Conservation (phyloP, 2,888 invertebrate species). For the Catocala fraxini region DNA sequence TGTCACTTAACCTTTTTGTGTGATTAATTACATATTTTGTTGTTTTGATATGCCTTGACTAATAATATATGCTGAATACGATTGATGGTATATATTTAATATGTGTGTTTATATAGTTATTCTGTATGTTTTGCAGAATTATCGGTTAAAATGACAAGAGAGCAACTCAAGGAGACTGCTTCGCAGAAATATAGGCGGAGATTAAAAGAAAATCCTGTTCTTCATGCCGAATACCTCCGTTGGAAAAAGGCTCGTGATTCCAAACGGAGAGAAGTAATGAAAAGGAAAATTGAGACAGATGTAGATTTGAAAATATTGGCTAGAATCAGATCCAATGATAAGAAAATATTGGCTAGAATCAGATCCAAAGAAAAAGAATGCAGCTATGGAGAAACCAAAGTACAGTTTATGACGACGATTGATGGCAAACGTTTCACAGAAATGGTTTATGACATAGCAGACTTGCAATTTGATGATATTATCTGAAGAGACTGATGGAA, state of each 20-base stretch:
- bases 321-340: slow-evolving; percentile 38
- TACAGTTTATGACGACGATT: too few relatives aligned
- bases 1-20: too few relatives aligned
- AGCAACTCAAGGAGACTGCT: slow-evolving; percentile 29
- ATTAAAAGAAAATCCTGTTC: slow-evolving; percentile 39
- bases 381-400: too few relatives aligned
- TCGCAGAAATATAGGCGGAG: slow-evolving; percentile 44
- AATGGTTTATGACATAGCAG: too few relatives aligned
- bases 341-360: slow-evolving; percentile 40
- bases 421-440: too few relatives aligned
- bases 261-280: slow-evolving; percentile 41
- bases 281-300: too few relatives aligned
- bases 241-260: slow-evolving; percentile 34
- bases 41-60: background rate
- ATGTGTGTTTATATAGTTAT: slow-evolving; percentile 27
- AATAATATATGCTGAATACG: slow-evolving; percentile 20
- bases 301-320: slow-evolving; percentile 1
- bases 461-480: too few relatives aligned
- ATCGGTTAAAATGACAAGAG: slow-evolving; percentile 32
- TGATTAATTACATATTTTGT: too few relatives aligned
- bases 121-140: slow-evolving; percentile 25
- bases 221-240: slow-evolving; percentile 30
- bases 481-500: too few relatives aligned
- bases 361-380: too few relatives aligned
- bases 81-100: slow-evolving; percentile 18